These are phyloP conservation scores for Maylandia zebra DNA, from an alignment of 2,113 vertebrate species.

Conservation along the genomic window DNA sequence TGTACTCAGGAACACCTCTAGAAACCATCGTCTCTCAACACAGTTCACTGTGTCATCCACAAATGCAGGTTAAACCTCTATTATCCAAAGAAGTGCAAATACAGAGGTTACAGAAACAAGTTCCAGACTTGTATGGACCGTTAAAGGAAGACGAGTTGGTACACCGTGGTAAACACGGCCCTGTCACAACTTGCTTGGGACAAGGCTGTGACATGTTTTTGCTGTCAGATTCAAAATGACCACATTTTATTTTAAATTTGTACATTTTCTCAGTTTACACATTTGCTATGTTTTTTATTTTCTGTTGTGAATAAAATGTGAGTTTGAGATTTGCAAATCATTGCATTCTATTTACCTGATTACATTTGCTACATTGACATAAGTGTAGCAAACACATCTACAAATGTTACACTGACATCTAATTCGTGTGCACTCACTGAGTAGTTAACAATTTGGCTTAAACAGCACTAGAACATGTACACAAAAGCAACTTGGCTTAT, in stretches of 20 bases:
- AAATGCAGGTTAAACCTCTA: neutral
- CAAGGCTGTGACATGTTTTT: neutral
- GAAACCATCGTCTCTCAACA: neutral
- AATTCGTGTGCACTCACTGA: neutral
- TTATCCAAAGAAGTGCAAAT: neutral
- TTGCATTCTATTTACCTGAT: neutral
- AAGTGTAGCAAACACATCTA: neutral
- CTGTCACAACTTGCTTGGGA: neutral
- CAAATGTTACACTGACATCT: neutral
- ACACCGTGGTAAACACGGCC: neutral
- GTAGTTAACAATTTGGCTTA: neutral
- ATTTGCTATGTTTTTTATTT: neutral
- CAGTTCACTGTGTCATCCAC: neutral
- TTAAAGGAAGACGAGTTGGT: neutral
- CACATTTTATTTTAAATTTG: accelerated
- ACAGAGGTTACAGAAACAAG: neutral
- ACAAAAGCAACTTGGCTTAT: neutral
- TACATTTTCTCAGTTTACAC: neutral
- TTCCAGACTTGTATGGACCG: neutral
- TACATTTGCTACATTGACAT: accelerated
- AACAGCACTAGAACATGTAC: neutral
- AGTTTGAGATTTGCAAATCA: neutral
- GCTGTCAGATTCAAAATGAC: neutral
- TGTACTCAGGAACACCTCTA: neutral
- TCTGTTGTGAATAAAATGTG: neutral